These are phyloP conservation scores for Agonum fuliginosum DNA, from an alignment of 2,888 invertebrate genomes.

Conservation along the genomic window DNA sequence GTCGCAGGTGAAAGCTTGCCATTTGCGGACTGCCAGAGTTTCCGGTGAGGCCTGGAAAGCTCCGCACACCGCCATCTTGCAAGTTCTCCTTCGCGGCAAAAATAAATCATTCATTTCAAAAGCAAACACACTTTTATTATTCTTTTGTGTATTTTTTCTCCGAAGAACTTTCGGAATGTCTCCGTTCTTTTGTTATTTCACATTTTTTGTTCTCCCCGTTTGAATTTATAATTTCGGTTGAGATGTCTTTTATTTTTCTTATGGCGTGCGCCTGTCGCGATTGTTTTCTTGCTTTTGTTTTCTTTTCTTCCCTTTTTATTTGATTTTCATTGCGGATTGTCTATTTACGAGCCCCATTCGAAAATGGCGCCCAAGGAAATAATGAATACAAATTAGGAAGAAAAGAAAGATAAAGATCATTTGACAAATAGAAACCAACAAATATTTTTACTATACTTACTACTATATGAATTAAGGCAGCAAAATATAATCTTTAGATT, in stretches of 20 bases:
- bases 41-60: slow-evolving; percentile 47
- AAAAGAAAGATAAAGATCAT: no score
- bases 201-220: slow-evolving; percentile 65
- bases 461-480: no score
- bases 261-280: slow-evolving; percentile 39
- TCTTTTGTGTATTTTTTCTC: slow-evolving; percentile 65
- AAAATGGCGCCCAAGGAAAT: neutral
- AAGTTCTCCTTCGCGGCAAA: slow-evolving; percentile 61
- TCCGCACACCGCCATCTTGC: slow-evolving; percentile 23
- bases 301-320: slow-evolving; percentile 40
- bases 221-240: slow-evolving; percentile 65
- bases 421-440: no score
- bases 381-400: slow-evolving; percentile 6
- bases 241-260: slow-evolving; percentile 55
- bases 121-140: slow-evolving; percentile 66
- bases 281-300: slow-evolving; percentile 52
- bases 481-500: no score
- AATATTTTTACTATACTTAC: no score
- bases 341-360: slow-evolving; percentile 43
- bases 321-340: slow-evolving; percentile 55
- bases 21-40: slow-evolving; percentile 54
- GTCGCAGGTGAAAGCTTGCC: slow-evolving; percentile 59
- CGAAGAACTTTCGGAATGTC: slow-evolving; percentile 65
- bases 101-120: slow-evolving; percentile 69
- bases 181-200: slow-evolving; percentile 63